Evolutionary conservation across 1,140 invertebrate genomes (phyloP), one percentile per base, ranked within the genome.

Genomic region (Camponotus vicinus): DNA sequence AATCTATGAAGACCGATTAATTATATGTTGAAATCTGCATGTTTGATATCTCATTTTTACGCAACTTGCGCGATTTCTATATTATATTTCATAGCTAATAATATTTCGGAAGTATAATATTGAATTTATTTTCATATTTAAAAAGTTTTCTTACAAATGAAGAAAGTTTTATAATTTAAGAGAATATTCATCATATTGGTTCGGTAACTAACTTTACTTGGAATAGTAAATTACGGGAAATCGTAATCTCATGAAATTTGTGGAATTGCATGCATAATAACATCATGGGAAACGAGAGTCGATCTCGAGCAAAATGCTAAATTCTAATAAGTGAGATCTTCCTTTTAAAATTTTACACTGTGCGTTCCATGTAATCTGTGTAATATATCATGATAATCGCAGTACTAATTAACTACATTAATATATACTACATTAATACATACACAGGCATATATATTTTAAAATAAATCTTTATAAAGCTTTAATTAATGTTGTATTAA

Each of bases 251-350:
- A n/a, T 7, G 15, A 70, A 42, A 45, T 66, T 78, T 78, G 76
- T 34, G 64, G 34, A 80, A 80, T 80, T 34, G 66, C 49, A 55
- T 40, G 45, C 45, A n/a, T 80, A 80, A 80, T 80, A 37, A 15
- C 21, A 55, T 70, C 69, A 70, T 80, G 34, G 45, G 42, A 79
- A 79, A 67, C 15, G 64, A 52, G 42, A 15, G n/a, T 5, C 45
- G 21, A 80, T 70, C 45, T 27, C 6, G 34, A 34, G 64, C 64
- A 70, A n/a, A n/a, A 70, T 18, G 27, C 57, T 80, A 55, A 80
- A 80, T 15, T 80, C 45, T 34, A 40, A 13, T 80, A 55, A 80
- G 70, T 63, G 8, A n/a, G 64, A 3, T 18, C 45, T 32, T 69
- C 32, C 32, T 55, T 40, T 4, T 49, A 45, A 34, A 78, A 66